Percentiles rank a stretch among this genome's conserved stretches.
Conservation (phyloP, 2,888 invertebrate genomes). For the Linnaemya vulpina region DNA sequence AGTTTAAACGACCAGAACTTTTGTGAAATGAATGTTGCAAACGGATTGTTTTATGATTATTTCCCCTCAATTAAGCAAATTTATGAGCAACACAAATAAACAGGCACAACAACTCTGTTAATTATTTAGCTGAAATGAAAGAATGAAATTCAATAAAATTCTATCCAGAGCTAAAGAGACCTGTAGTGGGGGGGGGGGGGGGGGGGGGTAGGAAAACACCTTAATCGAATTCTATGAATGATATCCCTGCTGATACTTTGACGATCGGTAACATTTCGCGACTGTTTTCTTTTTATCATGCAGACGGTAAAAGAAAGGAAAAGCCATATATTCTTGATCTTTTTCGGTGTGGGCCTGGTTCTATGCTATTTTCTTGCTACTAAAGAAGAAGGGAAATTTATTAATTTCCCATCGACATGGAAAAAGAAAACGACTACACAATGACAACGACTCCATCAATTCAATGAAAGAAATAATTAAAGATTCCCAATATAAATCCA, state of each 20-base stretch:
- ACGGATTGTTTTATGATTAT: constrained; percentile 82
- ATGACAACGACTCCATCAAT: constrained; percentile 47
- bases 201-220: background rate
- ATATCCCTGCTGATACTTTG: no score
- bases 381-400: constrained; percentile 73
- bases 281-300: no score
- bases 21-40: constrained; percentile 65
- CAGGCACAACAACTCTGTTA: constrained; percentile 20
- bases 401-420: constrained; percentile 73
- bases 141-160: constrained; percentile 20
- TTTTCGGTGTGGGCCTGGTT: no score
- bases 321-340: no score
- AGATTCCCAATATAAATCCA: constrained; percentile 12
- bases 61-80: constrained; percentile 81
- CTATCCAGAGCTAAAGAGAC: constrained; percentile 20
- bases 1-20: constrained; percentile 49
- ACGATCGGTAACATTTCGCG: no score
- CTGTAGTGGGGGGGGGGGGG: background rate
- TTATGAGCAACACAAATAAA: constrained; percentile 79
- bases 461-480: constrained; percentile 55
- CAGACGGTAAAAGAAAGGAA: no score
- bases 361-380: background rate
- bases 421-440: background rate
- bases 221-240: constrained; percentile 18
- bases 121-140: background rate